Evolutionary conservation across 2,888 invertebrate genomes (phyloP).

Genomic region (Ectemnius lituratus): DNA sequence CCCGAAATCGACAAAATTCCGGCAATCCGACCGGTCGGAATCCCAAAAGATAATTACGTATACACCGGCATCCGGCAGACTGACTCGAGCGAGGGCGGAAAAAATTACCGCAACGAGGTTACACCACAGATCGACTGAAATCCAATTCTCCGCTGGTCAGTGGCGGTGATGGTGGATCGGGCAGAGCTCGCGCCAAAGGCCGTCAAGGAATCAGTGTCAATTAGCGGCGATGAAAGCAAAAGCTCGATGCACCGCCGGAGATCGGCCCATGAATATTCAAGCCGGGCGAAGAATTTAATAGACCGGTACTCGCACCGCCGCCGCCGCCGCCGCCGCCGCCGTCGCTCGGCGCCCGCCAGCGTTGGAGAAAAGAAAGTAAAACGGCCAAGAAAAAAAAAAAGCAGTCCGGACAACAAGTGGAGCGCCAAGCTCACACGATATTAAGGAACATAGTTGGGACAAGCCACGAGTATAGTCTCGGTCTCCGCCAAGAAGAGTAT

Average conservation of each 20-base stretch:
- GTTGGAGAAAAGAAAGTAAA: constrained; percentile 27
- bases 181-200: constrained; percentile 43
- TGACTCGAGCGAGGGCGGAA: constrained; percentile 24
- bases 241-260: constrained; percentile 51
- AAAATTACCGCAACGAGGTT: constrained; percentile 60
- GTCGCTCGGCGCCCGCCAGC: constrained; percentile 46
- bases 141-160: constrained; percentile 51
- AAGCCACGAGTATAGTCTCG: background rate
- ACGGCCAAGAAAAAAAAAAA: constrained; percentile 25
- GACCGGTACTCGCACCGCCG: constrained; percentile 36
- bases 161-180: constrained; percentile 11
- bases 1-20: constrained; percentile 18
- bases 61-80: constrained; percentile 11
- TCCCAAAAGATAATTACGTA: constrained; percentile 42
- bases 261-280: constrained; percentile 62
- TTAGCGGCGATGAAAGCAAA: constrained; percentile 62
- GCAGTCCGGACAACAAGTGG: background rate
- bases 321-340: constrained; percentile 40
- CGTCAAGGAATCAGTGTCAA: constrained; percentile 65
- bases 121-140: constrained; percentile 55
- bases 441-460: background rate
- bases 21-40: constrained; percentile 22
- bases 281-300: constrained; percentile 59
- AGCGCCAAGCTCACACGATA: background rate
- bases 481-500: background rate